Percentiles rank a stretch among this genome's conserved stretches.
phyloP scores from a whole-genome alignment of 2,797 vertebrate species.

The Darevskia mixta region DNA sequence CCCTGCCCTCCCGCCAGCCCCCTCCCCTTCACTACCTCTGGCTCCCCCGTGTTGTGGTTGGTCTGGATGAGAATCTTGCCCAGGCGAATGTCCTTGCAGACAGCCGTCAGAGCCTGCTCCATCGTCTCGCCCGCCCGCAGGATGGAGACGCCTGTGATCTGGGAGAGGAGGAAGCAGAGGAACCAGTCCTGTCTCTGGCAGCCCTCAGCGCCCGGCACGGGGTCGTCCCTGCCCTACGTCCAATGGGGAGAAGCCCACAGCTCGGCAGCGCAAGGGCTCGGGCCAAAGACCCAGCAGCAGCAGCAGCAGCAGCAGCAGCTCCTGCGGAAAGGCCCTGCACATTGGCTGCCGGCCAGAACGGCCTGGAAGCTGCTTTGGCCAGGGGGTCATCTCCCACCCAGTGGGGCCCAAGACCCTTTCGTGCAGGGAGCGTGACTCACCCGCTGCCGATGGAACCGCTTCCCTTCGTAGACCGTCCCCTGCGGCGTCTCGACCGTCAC shows the following conservation, averaged over 20 bases:
- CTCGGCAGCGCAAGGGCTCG: not conserved
- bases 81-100: constrained; percentile 92
- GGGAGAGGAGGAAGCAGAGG: not conserved
- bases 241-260: not conserved
- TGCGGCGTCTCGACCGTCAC: constrained; percentile 88
- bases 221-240: accelerated
- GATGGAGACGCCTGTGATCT: constrained; percentile 93
- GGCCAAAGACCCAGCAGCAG: not conserved
- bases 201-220: not conserved
- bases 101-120: constrained; percentile 91
- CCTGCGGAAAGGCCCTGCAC: not conserved
- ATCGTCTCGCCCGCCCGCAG: constrained; percentile 92
- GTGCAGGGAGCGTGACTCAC: constrained; percentile 73
- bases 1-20: not conserved
- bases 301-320: too few species aligned
- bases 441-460: constrained; percentile 86
- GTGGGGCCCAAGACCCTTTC: not conserved
- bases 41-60: constrained; percentile 91
- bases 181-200: too few species aligned
- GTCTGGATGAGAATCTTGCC: constrained; percentile 96
- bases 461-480: constrained; percentile 85
- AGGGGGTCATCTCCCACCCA: not conserved
- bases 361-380: too few species aligned
- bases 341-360: too few species aligned
- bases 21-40: constrained; percentile 80